Evolutionary conservation across 2,888 invertebrate genomes (phyloP).

Genomic region (Campoletis raptor): DNA sequence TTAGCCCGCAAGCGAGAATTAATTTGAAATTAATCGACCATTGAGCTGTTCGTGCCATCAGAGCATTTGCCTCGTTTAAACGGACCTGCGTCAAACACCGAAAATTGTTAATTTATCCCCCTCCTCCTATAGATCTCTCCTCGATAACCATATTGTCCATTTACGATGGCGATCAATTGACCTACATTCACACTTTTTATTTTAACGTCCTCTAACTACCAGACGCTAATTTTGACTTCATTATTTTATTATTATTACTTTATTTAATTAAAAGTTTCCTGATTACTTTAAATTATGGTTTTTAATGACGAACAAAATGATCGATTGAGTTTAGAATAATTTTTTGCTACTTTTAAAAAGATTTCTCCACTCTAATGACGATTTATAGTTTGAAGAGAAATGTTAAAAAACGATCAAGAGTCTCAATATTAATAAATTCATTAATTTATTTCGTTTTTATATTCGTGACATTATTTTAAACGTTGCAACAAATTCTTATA

Average conservation of each 20-base stretch:
- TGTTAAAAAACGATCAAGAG: neutral
- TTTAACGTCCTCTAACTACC: neutral
- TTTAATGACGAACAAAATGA: neutral
- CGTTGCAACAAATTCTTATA: too few species aligned
- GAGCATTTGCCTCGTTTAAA: constrained; percentile 37
- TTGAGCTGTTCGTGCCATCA: constrained; percentile 11
- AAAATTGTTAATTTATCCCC: constrained; percentile 14
- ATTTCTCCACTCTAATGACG: neutral
- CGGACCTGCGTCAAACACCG: constrained; percentile 21
- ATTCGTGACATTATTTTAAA: too few species aligned
- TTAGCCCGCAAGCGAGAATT: constrained; percentile 23
- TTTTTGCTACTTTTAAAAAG: neutral
- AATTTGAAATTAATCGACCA: constrained; percentile 51
- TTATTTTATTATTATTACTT: neutral
- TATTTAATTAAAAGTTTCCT: neutral
- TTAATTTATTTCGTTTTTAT: too few species aligned
- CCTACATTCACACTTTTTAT: neutral
- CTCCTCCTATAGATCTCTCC: neutral
- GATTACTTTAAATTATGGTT: neutral
- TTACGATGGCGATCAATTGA: constrained; percentile 1
- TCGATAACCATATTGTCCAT: neutral
- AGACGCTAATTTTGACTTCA: neutral
- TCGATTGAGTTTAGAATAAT: neutral
- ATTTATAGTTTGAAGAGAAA: neutral
- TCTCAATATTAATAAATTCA: too few species aligned